Evolutionary conservation across 2,113 vertebrate genomes (phyloP), one percentile per base, ranked within the genome.

Genomic region (Piaya cayana): DNA sequence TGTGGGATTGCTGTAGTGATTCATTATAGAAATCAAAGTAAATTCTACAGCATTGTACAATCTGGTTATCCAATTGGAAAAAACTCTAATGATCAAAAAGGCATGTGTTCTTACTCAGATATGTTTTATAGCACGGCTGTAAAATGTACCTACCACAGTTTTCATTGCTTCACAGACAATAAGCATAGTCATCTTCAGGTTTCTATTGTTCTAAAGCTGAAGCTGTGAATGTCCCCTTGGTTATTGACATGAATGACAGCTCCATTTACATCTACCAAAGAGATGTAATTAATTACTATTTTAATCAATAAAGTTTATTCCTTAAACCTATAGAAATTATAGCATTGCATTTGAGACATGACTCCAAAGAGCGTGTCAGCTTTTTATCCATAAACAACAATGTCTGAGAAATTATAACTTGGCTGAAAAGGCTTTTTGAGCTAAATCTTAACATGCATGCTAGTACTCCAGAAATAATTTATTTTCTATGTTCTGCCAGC

Each of bases 101-200:
- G 91, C 98, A 98, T 98, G 87, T 98, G 98, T 97, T 98, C 97
- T 97, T 96, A 97, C 95, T 98, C 97, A 97, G 95, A 97, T 97
- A 95, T 94, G 64, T 98, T 98, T 98, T 98, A 98, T 98, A 96
- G 96, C 93, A 92, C 49, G 89, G 92, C 94, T 94, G 80, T 98
- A 98, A 98, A 98, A 96, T 93, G 90, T 98, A 98, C 98, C 98
- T 97, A 98, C 98, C 97, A 81, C 98, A 98, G 98, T 47, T 96
- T 65, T 83, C 90, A 95, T 97, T 98, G 93, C 97, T 98, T 97
- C 82, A 89, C 84, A 95, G 95, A 97, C 90, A 95, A 94, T 89
- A 97, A 96, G 88, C 72, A 80, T 72, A 84, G 91, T 95, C 65
- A 65, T 96, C 94, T 97, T 95, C 94, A 91, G 96, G 68, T 96